These are phyloP conservation scores for Pangasius larnaudii DNA, from an alignment of 2,797 vertebrate species.

Conservation along the genomic window DNA sequence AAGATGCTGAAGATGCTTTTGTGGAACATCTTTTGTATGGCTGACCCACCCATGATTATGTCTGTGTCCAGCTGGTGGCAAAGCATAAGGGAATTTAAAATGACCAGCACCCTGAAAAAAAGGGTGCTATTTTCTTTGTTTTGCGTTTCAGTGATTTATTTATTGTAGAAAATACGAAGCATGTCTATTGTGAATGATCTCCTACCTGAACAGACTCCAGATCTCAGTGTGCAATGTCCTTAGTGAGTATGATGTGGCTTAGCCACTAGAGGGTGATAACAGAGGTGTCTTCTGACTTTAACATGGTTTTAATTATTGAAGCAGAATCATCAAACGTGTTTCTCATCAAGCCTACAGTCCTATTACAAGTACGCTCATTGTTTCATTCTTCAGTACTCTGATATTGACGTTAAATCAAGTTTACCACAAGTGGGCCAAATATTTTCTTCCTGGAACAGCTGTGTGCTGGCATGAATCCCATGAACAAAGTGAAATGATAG, in stretches of 20 bases:
- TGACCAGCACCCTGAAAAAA: background rate
- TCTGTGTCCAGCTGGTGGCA: constrained; percentile 3
- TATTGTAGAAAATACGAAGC: background rate
- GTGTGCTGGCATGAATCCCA: background rate
- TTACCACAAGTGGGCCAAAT: constrained; percentile 39
- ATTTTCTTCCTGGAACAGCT: constrained; percentile 27
- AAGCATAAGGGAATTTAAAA: constrained; percentile 1
- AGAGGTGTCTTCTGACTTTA: constrained; percentile 29
- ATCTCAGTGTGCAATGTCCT: background rate
- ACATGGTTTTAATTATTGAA: constrained; percentile 26
- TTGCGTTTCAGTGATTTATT: background rate
- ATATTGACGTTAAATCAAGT: constrained; percentile 28
- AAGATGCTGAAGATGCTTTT: background rate
- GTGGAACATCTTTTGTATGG: background rate
- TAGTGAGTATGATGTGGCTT: constrained; percentile 5
- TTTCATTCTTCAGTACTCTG: constrained; percentile 28
- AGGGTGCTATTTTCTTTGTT: background rate
- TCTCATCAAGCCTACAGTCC: constrained; percentile 50
- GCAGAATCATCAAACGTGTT: constrained; percentile 45
- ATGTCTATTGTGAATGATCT: background rate
- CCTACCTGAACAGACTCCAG: background rate
- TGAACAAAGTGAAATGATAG: constrained; percentile 26
- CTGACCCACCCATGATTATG: constrained; percentile 1
- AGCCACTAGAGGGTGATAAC: constrained; percentile 58
- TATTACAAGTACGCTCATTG: constrained; percentile 49